Percentiles rank a stretch among this genome's conserved stretches.
These are phyloP conservation scores for Apis dorsata DNA, from an alignment of 1,140 invertebrate genomes.

Conservation along the genomic window DNA sequence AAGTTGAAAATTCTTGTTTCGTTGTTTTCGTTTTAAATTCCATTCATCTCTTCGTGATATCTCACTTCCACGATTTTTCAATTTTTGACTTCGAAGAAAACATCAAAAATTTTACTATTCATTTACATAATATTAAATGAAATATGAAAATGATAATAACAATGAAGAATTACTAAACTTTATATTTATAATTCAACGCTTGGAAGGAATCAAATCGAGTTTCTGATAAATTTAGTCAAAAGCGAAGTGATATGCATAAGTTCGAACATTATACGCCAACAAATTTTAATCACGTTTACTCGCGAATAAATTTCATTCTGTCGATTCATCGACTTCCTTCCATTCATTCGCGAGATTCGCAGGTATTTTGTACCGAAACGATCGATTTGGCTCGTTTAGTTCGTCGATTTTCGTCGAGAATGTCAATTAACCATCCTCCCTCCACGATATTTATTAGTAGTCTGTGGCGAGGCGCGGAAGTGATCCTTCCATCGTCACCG, in stretches of 20 bases:
- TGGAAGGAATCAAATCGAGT: too few relatives aligned
- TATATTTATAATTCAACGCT: too few relatives aligned
- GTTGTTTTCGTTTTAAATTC: not conserved
- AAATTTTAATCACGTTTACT: not conserved
- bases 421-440: conserved; percentile 5
- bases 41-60: too few relatives aligned
- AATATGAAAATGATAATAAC: too few relatives aligned
- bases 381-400: not conserved
- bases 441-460: conserved; percentile 12
- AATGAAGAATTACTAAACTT: too few relatives aligned
- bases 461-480: not conserved
- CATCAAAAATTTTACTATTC: too few relatives aligned
- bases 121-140: too few relatives aligned
- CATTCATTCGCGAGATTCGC: not conserved
- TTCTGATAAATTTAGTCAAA: too few relatives aligned
- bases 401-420: not conserved
- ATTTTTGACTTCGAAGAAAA: too few relatives aligned
- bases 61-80: too few relatives aligned
- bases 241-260: too few relatives aligned
- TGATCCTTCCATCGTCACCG: not conserved
- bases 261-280: too few relatives aligned
- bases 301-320: not conserved
- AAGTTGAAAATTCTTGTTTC: not conserved
- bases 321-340: not conserved
- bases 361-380: not conserved